A percentile compares a stretch with the other conserved stretches of the same genome.
These are phyloP conservation scores for Heteromyza rotundicornis DNA, from an alignment of 2,888 invertebrate species.

Conservation along the genomic window DNA sequence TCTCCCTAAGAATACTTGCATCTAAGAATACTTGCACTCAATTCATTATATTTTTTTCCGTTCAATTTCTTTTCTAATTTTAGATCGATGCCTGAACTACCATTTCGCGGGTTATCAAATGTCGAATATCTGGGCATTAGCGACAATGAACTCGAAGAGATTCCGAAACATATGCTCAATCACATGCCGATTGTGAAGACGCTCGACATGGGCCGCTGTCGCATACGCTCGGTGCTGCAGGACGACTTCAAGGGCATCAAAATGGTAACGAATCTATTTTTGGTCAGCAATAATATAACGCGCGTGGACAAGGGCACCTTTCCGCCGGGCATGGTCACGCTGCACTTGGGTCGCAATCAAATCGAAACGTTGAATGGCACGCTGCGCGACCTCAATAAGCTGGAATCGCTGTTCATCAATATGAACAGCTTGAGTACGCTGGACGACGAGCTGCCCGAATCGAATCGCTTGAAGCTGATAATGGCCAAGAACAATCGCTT, in stretches of 20 bases:
- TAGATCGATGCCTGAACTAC: conserved; percentile 76
- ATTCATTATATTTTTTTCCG: not conserved
- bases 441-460: conserved; percentile 77
- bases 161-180: conserved; percentile 78
- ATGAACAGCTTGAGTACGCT: conserved; percentile 76
- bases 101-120: conserved; percentile 76
- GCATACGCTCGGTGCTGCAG: conserved; percentile 74
- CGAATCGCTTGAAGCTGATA: conserved; percentile 70
- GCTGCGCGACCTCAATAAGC: conserved; percentile 72
- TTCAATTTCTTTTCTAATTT: conserved; percentile 36
- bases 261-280: conserved; percentile 72
- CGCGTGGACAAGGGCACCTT: conserved; percentile 75
- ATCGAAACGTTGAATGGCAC: conserved; percentile 78
- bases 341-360: conserved; percentile 79
- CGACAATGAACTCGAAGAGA: conserved; percentile 76
- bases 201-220: conserved; percentile 82
- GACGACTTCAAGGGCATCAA: conserved; percentile 78
- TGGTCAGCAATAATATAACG: conserved; percentile 78
- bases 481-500: conserved; percentile 78
- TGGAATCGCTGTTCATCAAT: conserved; percentile 82
- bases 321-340: conserved; percentile 71
- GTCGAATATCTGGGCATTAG: conserved; percentile 80
- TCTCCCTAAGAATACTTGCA: not conserved
- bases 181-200: conserved; percentile 80
- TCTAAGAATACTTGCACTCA: not conserved